Base-by-base conservation (phyloP, 2,888 invertebrate genomes). In the Tiliacea aurago region DNA sequence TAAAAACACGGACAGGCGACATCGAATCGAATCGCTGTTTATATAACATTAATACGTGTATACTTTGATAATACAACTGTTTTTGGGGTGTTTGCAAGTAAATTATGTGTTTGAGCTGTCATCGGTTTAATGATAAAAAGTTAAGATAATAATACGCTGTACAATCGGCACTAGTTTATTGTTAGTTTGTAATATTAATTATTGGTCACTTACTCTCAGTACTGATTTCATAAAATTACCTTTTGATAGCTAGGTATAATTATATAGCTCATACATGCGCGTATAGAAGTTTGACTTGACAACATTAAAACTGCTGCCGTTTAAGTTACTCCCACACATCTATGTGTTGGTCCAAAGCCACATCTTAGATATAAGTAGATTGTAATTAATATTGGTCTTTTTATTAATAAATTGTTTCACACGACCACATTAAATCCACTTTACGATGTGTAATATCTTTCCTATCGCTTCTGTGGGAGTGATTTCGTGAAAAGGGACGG, bases 1-100 rank as follows among this genome's bases (percentile, higher is more conserved):
- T 76, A 76, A 80, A 74, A 83, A 74, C 80, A 77, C 73, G 47
- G 65, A 51, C 49, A 65, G 53, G n/a, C 33, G 33, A 33, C 49
- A 55, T 49, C 45, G 65, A 55, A 47, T 28, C 64, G 37, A 53
- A 67, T 53, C 15, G 10, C 28, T 65, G 75, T 83, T 81, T 81
- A 58, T 53, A 70, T 59, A 79, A 81, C 74, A 78, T 69, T 69
- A 66, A 63, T 58, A 74, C 70, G 51, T 64, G 53, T 51, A 23
- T 43, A 73, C 70, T 81, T 74, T 67, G 55, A 56, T 63, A 73
- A 58, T 53, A 68, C 23, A 28, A 66, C 11, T 15, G 66, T 47
- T 73, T 62, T 58, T 55, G 28, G 13, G 7, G 37, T 53, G 43
- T 63, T 41, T 23, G 7, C 7, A 11, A 41, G 6, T 49, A 6